Base-by-base conservation (phyloP, 2,113 vertebrate species). In the Alaudala cheleensis region DNA sequence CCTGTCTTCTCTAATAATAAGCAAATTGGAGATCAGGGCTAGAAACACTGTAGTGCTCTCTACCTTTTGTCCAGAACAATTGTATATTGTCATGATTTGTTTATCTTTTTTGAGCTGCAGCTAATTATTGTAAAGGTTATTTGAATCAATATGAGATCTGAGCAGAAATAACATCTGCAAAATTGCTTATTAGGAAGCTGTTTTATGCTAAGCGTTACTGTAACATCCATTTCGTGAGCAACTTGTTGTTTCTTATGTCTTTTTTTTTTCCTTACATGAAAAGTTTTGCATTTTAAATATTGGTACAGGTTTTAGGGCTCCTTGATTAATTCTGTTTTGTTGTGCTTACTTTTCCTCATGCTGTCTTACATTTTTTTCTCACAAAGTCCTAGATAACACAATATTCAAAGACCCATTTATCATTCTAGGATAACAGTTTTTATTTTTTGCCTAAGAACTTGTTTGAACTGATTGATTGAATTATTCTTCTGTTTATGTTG, bases 1-100 rank as follows among this genome's bases (percentile, higher is more conserved):
- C 97, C 99, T 98, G 98, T 98, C 98, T 98, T 98, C 98, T 98
- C 98, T 99, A 98, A 99, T 99, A 99, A 98, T 98, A 99, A 99
- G 98, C 97, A 99, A 99, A 99, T 99, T 98, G 98, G 98, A 98
- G 98, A 98, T 98, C 98, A 97, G 97, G 98, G 98, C 98, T 98
- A 98, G 97, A 98, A 97, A 98, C 98, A 98, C 97, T 98, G 96
- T 98, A 98, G 98, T 98, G 97, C 98, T 97, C 98, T 97, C 93
- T 90, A 83, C 97, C 98, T 98, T 98, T 98, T 98, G 94, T 98
- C 93, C 89, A 93, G 95, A 98, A 97, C 97, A 98, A 97, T 98
- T 98, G 96, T 98, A 97, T 98, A 98, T 97, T 98, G 98, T 96
- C 97, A 94, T 98, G 96, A 97, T 98, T 98, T 97, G 94, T 97